phyloP scores from a whole-genome alignment of 2,888 invertebrate species.

The Scrobipalpa costella region DNA sequence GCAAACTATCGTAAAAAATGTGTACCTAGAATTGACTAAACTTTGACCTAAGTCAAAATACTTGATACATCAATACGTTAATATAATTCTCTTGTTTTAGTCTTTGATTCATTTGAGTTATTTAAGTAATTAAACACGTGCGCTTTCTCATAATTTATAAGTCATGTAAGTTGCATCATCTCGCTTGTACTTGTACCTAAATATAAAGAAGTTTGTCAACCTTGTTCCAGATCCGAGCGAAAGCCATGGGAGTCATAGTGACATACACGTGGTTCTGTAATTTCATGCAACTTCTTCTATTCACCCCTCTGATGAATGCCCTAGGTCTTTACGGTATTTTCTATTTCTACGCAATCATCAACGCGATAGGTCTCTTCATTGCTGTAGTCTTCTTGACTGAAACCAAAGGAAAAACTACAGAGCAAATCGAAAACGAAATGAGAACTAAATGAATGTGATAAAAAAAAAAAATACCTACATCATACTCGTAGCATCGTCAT shows the following conservation, averaged over 20 bases:
- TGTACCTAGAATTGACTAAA: too few species aligned
- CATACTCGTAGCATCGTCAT: too few species aligned
- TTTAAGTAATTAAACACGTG: not conserved
- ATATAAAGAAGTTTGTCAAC: not conserved
- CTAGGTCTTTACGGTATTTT: conserved; percentile 58
- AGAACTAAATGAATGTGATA: conserved; percentile 14
- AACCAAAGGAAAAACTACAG: conserved; percentile 63
- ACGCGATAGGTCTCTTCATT: conserved; percentile 50
- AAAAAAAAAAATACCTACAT: too few species aligned
- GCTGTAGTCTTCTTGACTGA: conserved; percentile 59
- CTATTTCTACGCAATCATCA: conserved; percentile 54
- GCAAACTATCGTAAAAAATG: too few species aligned
- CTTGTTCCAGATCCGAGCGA: conserved; percentile 54
- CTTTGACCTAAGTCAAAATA: too few species aligned
- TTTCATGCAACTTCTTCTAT: conserved; percentile 46
- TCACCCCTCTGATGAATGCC: conserved; percentile 39
- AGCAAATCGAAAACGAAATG: conserved; percentile 49
- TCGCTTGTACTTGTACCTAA: not conserved
- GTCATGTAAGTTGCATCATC: not conserved
- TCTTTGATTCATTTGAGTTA: too few species aligned
- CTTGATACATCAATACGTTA: too few species aligned
- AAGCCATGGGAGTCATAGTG: conserved; percentile 48
- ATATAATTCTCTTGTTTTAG: too few species aligned
- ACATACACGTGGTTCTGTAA: conserved; percentile 47
- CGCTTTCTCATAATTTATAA: not conserved